Percentiles rank a stretch among this genome's conserved stretches.
These are phyloP conservation scores for Amia ocellicauda DNA, from an alignment of 2,113 vertebrate species.

Conservation along the genomic window DNA sequence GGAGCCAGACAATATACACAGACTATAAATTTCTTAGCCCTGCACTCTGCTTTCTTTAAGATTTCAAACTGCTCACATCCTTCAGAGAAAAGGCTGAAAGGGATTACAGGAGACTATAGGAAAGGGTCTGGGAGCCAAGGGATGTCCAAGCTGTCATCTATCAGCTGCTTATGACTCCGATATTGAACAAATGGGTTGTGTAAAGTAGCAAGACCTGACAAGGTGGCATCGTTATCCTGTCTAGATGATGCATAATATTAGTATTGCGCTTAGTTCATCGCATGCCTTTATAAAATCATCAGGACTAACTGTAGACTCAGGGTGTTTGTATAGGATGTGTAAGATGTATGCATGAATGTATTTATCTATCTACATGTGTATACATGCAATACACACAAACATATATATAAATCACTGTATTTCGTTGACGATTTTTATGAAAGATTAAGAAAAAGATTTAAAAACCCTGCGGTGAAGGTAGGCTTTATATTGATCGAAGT, in stretches of 20 bases:
- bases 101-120: constrained; percentile 46
- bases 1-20: constrained; percentile 90
- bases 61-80: constrained; percentile 51
- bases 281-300: constrained; percentile 62
- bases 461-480: no score
- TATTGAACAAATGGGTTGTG: constrained; percentile 47
- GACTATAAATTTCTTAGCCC: constrained; percentile 76
- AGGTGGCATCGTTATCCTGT: constrained; percentile 52
- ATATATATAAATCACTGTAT: no score
- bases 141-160: constrained; percentile 49
- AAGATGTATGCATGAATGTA: no score
- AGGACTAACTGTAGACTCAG: constrained; percentile 36
- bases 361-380: no score
- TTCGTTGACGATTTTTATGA: no score
- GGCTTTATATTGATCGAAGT: no score
- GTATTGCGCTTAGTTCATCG: constrained; percentile 48
- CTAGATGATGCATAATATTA: constrained; percentile 49
- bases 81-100: constrained; percentile 38
- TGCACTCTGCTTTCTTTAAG: constrained; percentile 48
- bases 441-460: no score
- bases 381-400: no score
- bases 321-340: no score
- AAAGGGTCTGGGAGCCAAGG: constrained; percentile 37
- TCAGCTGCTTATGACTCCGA: constrained; percentile 54
- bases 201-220: constrained; percentile 45